These are phyloP conservation scores for Berghia stephanieae DNA, from an alignment of 1,140 invertebrate species.

Conservation along the genomic window DNA sequence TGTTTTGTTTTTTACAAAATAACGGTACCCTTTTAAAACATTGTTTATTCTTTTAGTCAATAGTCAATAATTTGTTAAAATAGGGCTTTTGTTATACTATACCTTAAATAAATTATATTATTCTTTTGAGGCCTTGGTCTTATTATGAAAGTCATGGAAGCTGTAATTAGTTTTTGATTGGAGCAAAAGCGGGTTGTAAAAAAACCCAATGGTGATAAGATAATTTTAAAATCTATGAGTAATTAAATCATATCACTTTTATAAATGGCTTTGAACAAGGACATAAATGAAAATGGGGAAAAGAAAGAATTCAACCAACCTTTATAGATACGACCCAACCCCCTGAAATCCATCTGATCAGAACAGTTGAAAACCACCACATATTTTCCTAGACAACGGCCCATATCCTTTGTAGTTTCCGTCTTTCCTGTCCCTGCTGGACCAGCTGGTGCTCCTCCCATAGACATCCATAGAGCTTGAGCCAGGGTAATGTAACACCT, in stretches of 20 bases:
- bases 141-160: too few species aligned
- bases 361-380: slow-evolving; percentile 99
- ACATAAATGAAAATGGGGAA: too few species aligned
- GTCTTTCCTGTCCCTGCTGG: slow-evolving; percentile 97
- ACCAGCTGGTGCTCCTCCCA: slow-evolving; percentile 95
- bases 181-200: not conserved
- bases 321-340: slow-evolving; percentile 89
- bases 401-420: slow-evolving; percentile 98
- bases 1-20: too few species aligned
- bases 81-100: too few species aligned
- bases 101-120: too few species aligned
- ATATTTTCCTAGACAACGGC: slow-evolving; percentile 95
- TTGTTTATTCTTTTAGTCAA: too few species aligned
- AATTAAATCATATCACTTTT: too few species aligned
- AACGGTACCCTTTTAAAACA: too few species aligned
- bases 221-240: not conserved
- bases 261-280: too few species aligned
- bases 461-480: slow-evolving; percentile 93
- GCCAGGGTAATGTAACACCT: slow-evolving; percentile 96
- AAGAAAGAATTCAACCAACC: slow-evolving; percentile 62
- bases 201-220: not conserved
- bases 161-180: too few species aligned
- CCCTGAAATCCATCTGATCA: slow-evolving; percentile 98
- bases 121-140: too few species aligned
- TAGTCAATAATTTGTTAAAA: too few species aligned